A percentile compares a stretch with the other conserved stretches of the same genome.
Evolutionary conservation across 2,113 vertebrate species (phyloP).

Genomic region (Oceanites oceanicus): DNA sequence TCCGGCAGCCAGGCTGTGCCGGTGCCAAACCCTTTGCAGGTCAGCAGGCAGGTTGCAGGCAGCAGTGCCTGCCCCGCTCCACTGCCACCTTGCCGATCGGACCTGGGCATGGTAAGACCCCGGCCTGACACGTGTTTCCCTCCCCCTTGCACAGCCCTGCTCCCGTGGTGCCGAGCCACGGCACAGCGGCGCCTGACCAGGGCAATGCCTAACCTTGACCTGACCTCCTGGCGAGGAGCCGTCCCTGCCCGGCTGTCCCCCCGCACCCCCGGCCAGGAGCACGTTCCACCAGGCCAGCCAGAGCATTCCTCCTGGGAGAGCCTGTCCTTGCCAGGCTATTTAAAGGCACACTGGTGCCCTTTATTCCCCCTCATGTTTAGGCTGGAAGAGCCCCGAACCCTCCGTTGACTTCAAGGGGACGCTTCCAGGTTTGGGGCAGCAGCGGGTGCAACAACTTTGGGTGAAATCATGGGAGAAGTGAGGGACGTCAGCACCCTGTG

Average conservation of each 20-base stretch:
- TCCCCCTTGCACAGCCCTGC: not conserved
- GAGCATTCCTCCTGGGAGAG: conserved; percentile 57
- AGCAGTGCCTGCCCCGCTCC: not conserved
- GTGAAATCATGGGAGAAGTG: not conserved
- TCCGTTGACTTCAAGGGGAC: not conserved
- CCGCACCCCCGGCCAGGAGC: not conserved
- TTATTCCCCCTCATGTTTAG: not conserved
- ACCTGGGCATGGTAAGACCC: not conserved
- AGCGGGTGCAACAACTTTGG: not conserved
- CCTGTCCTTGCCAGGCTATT: conserved; percentile 47
- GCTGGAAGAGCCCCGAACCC: not conserved
- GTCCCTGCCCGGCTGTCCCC: not conserved
- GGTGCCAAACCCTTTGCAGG: not conserved
- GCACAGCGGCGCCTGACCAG: not conserved
- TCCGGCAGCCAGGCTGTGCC: not conserved
- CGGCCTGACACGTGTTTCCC: not conserved
- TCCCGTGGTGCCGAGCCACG: not conserved
- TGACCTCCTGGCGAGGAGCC: not conserved
- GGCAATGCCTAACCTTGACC: conserved; percentile 6
- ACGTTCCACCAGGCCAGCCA: conserved; percentile 44
- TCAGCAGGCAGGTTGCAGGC: not conserved
- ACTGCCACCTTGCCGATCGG: not conserved
- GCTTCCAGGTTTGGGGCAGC: not conserved
- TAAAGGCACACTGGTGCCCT: conserved; percentile 53
- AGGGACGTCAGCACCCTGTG: fast-evolving